A percentile compares a stretch with the other conserved stretches of the same genome.
These are phyloP conservation scores for Urocolius indicus DNA, from an alignment of 2,113 vertebrate genomes.

Conservation along the genomic window DNA sequence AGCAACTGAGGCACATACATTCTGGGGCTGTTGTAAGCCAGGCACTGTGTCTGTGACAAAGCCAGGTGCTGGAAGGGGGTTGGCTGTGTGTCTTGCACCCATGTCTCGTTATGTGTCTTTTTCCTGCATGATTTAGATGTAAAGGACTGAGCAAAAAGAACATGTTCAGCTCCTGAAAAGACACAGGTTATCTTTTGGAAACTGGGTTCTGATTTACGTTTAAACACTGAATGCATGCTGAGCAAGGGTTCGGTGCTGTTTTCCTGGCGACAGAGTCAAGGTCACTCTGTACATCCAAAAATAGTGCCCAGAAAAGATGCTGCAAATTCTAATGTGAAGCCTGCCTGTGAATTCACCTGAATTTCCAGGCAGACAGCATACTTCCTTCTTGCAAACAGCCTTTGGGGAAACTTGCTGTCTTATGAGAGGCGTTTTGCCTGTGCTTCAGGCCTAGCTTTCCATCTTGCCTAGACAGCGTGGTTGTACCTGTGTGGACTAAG, in stretches of 20 bases:
- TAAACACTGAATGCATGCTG: not conserved
- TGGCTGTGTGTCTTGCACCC: fast-evolving
- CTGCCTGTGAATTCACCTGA: not conserved
- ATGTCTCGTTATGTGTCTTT: not conserved
- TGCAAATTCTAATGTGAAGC: not conserved
- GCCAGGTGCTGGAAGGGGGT: not conserved
- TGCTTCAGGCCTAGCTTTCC: not conserved
- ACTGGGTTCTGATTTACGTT: not conserved
- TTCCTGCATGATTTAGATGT: not conserved
- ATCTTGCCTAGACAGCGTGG: not conserved
- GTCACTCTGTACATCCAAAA: not conserved
- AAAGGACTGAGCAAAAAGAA: not conserved
- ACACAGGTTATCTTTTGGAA: not conserved
- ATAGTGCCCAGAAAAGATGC: not conserved
- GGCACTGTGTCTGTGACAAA: not conserved
- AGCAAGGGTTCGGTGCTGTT: fast-evolving
- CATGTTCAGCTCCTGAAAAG: not conserved
- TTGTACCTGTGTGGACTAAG: not conserved
- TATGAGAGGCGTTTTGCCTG: not conserved
- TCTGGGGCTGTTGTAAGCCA: not conserved
- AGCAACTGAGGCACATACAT: not conserved
- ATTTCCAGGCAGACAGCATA: not conserved
- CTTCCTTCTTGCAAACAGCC: not conserved
- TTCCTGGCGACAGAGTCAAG: not conserved
- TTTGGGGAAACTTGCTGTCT: not conserved